phyloP scores from a whole-genome alignment of 2,113 vertebrate species.

The Mystacornis crossleyi region DNA sequence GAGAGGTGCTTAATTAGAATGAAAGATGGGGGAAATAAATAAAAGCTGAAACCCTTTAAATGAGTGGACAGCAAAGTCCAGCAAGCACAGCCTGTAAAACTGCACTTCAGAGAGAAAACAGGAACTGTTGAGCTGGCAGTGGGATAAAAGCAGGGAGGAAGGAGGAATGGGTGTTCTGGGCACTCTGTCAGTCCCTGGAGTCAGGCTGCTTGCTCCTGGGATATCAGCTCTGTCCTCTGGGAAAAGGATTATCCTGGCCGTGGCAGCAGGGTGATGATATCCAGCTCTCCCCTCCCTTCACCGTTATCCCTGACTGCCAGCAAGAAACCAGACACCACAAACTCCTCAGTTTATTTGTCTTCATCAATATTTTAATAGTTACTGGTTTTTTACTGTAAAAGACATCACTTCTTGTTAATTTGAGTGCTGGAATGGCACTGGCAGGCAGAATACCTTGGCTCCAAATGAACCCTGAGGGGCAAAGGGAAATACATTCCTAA shows the following conservation, averaged over 20 bases:
- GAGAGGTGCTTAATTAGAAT: not conserved
- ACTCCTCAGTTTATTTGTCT: not conserved
- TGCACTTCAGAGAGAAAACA: not conserved
- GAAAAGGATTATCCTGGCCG: fast-evolving
- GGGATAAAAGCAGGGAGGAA: not conserved
- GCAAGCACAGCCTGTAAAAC: not conserved
- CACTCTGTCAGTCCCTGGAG: not conserved
- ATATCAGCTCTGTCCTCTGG: not conserved
- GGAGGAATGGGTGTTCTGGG: not conserved
- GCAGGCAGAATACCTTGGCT: constrained; percentile 53
- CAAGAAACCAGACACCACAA: constrained; percentile 5
- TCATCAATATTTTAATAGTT: constrained; percentile 47
- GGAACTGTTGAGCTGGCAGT: not conserved
- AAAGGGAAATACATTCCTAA: constrained; percentile 56
- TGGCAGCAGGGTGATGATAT: not conserved
- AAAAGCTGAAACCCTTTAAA: not conserved
- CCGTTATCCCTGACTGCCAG: not conserved
- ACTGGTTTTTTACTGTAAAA: constrained; percentile 51
- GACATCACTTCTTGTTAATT: constrained; percentile 61
- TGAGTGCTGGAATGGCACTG: constrained; percentile 44
- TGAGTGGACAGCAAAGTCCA: not conserved
- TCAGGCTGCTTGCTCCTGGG: not conserved
- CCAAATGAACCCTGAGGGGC: constrained; percentile 3
- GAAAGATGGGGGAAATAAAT: not conserved
- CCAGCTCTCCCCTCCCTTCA: not conserved